Percentiles rank a stretch among this genome's conserved stretches.
phyloP scores from a whole-genome alignment of 2,797 vertebrate genomes.

The Muscicapa striata region DNA sequence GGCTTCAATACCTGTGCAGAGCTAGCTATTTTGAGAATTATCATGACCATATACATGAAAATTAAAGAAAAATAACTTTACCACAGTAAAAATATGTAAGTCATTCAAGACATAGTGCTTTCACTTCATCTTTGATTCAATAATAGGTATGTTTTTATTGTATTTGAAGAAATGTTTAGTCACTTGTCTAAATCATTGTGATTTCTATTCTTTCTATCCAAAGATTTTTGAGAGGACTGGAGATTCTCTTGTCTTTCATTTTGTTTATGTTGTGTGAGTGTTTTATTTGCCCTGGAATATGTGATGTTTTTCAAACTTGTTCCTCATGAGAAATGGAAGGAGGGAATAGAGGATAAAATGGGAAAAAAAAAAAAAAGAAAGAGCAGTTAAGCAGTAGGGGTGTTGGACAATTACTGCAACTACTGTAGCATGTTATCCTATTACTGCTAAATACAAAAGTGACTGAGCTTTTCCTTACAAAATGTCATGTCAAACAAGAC shows the following conservation, averaged over 20 bases:
- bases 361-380: neutral
- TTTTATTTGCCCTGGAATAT: neutral
- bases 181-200: neutral
- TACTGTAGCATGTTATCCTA: constrained; percentile 58
- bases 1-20: neutral
- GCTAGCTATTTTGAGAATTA: neutral
- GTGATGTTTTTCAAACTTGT: neutral
- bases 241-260: neutral
- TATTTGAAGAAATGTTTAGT: neutral
- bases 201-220: neutral
- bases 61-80: neutral
- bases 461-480: constrained; percentile 53
- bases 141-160: neutral
- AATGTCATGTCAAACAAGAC: constrained; percentile 61
- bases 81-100: neutral
- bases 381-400: neutral
- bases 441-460: constrained; percentile 45
- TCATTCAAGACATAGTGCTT: neutral
- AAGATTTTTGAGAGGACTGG: neutral
- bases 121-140: neutral
- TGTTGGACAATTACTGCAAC: constrained; percentile 22
- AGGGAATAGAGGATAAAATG: neutral
- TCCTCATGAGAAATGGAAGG: neutral
- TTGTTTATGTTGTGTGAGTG: neutral
- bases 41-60: neutral